A percentile compares a stretch with the other conserved stretches of the same genome.
These are phyloP conservation scores for Wasmannia auropunctata DNA, from an alignment of 1,140 invertebrate genomes.

Conservation along the genomic window DNA sequence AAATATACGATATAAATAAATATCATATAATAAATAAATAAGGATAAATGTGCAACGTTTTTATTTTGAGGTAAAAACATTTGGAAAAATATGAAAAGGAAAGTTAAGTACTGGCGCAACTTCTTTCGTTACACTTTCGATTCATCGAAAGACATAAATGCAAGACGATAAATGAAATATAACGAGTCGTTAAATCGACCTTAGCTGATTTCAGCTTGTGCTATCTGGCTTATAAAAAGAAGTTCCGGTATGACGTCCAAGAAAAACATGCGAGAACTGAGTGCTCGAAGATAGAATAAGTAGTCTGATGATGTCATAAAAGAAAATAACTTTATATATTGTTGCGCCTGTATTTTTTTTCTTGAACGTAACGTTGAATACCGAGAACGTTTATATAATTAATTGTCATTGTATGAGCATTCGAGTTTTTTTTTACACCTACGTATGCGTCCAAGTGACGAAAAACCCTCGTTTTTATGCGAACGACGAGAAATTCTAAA, in stretches of 20 bases:
- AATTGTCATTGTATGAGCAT: neutral
- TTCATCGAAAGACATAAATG: neutral
- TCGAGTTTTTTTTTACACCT: neutral
- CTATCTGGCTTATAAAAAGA: neutral
- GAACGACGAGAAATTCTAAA: neutral
- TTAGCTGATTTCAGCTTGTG: neutral
- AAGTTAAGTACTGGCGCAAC: no score
- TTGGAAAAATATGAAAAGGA: neutral
- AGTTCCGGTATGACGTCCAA: neutral
- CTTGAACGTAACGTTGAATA: neutral
- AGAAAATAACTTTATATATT: neutral
- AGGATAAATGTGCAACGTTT: neutral
- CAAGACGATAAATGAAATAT: neutral
- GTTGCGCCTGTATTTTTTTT: neutral
- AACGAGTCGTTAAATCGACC: neutral
- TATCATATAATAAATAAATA: neutral
- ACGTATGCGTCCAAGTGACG: neutral
- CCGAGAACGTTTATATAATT: neutral
- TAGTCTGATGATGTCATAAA: neutral
- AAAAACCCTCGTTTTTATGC: neutral
- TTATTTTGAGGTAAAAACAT: neutral
- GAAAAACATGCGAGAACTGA: neutral
- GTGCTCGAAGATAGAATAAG: neutral
- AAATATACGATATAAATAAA: constrained; percentile 9
- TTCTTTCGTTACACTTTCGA: neutral